phyloP scores from a whole-genome alignment of 1,140 invertebrate species.

The Conus betulinus region DNA sequence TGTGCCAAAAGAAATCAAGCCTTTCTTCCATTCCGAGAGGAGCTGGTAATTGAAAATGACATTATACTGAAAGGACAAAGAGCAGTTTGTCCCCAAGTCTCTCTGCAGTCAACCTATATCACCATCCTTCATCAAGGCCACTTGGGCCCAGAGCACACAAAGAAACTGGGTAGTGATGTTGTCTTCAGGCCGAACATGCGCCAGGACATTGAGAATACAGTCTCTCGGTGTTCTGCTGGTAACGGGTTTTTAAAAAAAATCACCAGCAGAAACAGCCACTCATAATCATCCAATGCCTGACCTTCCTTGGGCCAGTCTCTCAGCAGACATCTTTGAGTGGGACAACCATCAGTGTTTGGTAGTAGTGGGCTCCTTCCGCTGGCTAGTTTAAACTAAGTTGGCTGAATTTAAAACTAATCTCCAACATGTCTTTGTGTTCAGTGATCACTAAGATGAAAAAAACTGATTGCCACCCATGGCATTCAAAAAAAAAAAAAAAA shows the following conservation, averaged over 20 bases:
- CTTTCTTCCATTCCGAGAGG: not conserved
- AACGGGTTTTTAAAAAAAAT: constrained; percentile 9
- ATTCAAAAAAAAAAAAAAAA: not conserved
- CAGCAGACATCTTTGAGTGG: not conserved
- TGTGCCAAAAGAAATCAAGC: not conserved
- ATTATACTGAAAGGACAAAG: not conserved
- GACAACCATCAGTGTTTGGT: too few relatives aligned
- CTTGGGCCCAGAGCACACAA: constrained; percentile 17
- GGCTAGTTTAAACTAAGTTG: too few relatives aligned
- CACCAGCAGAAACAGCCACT: constrained; percentile 14
- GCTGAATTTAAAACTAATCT: not conserved
- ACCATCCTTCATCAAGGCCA: constrained; percentile 25
- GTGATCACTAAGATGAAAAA: constrained; percentile 6
- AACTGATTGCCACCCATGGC: constrained; percentile 22
- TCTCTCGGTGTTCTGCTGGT: not conserved
- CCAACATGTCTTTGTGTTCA: not conserved
- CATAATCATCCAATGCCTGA: constrained; percentile 24
- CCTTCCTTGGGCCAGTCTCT: constrained; percentile 14
- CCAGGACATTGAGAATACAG: too few relatives aligned
- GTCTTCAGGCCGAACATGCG: not conserved
- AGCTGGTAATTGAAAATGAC: not conserved
- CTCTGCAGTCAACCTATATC: not conserved
- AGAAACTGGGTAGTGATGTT: not conserved
- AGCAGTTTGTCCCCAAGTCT: constrained; percentile 17
- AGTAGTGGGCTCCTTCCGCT: too few relatives aligned